A percentile compares a stretch with the other conserved stretches of the same genome.
These are phyloP conservation scores for Scytalopus superciliaris DNA, from an alignment of 2,113 vertebrate species.

Conservation along the genomic window DNA sequence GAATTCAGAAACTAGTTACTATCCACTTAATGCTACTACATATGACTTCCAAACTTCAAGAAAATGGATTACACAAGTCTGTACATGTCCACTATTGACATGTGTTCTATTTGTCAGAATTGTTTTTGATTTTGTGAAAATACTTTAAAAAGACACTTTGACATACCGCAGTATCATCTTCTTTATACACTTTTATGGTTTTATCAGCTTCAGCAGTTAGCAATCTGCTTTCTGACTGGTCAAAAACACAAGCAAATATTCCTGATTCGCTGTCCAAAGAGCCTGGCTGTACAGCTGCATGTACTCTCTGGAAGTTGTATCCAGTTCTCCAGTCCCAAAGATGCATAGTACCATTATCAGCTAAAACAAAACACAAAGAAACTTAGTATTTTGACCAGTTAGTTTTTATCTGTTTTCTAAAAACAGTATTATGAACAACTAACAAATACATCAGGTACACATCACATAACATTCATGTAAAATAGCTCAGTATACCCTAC, in stretches of 20 bases:
- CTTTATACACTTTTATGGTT: slow-evolving; percentile 97
- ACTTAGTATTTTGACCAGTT: background rate
- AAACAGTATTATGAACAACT: background rate
- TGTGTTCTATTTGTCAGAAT: background rate
- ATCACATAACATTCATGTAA: background rate
- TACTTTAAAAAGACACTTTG: background rate
- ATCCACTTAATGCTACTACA: background rate
- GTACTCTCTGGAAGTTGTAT: slow-evolving; percentile 97
- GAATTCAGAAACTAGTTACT: background rate
- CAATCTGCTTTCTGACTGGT: slow-evolving; percentile 91
- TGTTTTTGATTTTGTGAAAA: background rate
- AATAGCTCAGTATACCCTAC: background rate
- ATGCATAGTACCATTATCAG: slow-evolving; percentile 98
- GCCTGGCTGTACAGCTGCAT: slow-evolving; percentile 94
- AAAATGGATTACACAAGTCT: background rate
- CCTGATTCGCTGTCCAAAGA: slow-evolving; percentile 98
- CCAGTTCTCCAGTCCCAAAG: slow-evolving; percentile 99
- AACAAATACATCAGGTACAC: background rate
- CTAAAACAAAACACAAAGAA: slow-evolving; percentile 67
- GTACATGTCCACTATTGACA: accelerated
- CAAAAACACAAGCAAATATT: slow-evolving; percentile 95
- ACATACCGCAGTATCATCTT: slow-evolving; percentile 92
- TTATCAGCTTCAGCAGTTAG: slow-evolving; percentile 97
- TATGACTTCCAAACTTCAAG: background rate
- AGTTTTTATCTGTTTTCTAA: background rate